Base-by-base conservation (phyloP, 2,888 invertebrate genomes). In the Aspidiotus rigidus region DNA sequence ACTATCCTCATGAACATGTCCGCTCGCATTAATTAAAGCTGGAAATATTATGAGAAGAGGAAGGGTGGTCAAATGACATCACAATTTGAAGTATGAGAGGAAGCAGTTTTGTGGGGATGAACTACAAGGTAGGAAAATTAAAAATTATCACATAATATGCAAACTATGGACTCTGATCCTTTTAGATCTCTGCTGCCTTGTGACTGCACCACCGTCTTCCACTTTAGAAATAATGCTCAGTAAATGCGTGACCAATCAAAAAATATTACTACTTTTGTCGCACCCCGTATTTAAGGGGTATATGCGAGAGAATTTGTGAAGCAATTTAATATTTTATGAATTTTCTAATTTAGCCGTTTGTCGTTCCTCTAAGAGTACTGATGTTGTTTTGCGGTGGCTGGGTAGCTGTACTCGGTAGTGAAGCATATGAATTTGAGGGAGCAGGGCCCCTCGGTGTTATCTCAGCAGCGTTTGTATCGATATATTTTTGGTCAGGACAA, bases 321-420 rank as follows among this genome's bases (percentile, higher is more conserved):
- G 10, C 10, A 44, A 41, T 41, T 39, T 62, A 64, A 63, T 41
- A 42, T 28, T 28, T 28, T 28, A 28, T 41, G 7, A 41, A 53
- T 69, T 49, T 16, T 16, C 44, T 28, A 59, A 64, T 71, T n/a
- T 77, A 81, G 81, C 86, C 89, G 0, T 91, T 88, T 77, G 83
- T 88, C 74, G 88, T 90, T 64, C 90, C 90, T 0, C 76, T 92
- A 72, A 81, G 94, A 74, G 87, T 92, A 9, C 77, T 93, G 72
- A 80, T 94, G 78, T 80, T 96, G 70, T 83, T 95, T 71, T 82
- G 85, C 10, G 90, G 91, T 5, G 93, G 93, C 6, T 79, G 94
- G 72, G 81, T 92, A 74, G 87, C 90, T 2, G 88, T 95, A 64
- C 87, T 95, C 75, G 94, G 94, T 11, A 92, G 92, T 74, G 90